These are phyloP conservation scores for Apamea sordens DNA, from an alignment of 2,888 invertebrate species.

Conservation along the genomic window DNA sequence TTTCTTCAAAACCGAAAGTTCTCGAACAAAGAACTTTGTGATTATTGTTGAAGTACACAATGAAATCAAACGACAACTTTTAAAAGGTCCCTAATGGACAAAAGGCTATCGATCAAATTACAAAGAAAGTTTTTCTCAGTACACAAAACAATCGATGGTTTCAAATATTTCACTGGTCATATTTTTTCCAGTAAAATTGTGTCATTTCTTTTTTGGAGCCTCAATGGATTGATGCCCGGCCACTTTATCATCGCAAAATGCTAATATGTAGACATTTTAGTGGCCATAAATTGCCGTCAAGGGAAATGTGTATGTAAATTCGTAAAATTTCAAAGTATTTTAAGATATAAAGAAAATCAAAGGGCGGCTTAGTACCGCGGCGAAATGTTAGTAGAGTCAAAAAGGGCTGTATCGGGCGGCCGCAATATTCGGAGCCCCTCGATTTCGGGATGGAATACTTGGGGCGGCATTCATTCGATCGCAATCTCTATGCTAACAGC, in stretches of 20 bases:
- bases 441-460: slow-evolving; percentile 88
- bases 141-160: slow-evolving; percentile 85
- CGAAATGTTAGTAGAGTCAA: slow-evolving; percentile 85
- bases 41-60: slow-evolving; percentile 85
- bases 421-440: slow-evolving; percentile 88
- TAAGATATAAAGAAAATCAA: slow-evolving; percentile 83
- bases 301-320: slow-evolving; percentile 72
- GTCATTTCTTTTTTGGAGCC: slow-evolving; percentile 73
- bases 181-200: slow-evolving; percentile 78
- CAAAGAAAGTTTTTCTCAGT: slow-evolving; percentile 87
- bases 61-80: slow-evolving; percentile 88
- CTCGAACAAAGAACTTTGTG: slow-evolving; percentile 79
- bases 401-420: slow-evolving; percentile 85
- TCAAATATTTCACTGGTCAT: slow-evolving; percentile 78
- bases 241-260: slow-evolving; percentile 70
- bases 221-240: slow-evolving; percentile 72
- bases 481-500: slow-evolving; percentile 91
- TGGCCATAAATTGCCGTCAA: slow-evolving; percentile 69
- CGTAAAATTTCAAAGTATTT: slow-evolving; percentile 77
- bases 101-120: slow-evolving; percentile 89
- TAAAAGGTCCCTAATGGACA: slow-evolving; percentile 88
- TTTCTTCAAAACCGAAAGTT: slow-evolving; percentile 78
- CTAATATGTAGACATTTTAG: slow-evolving; percentile 69
- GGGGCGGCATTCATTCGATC: slow-evolving; percentile 89
- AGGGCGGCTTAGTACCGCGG: slow-evolving; percentile 81